A percentile compares a stretch with the other conserved stretches of the same genome.
These are phyloP conservation scores for Drosophila birchii DNA, from an alignment of 2,888 invertebrate genomes.

Conservation along the genomic window DNA sequence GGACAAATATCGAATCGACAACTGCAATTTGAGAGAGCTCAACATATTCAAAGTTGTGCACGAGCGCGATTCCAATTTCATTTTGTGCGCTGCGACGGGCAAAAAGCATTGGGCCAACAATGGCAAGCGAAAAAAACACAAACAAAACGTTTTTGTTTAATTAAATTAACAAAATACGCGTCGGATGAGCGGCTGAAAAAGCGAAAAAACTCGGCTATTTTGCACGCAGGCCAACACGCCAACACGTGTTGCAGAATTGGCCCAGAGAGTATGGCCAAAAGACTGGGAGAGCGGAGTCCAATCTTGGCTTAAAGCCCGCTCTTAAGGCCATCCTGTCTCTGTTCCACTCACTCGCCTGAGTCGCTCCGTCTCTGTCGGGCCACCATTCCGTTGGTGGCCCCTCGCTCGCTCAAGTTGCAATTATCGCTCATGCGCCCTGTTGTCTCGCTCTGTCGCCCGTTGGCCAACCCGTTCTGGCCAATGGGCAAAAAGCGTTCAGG, in stretches of 20 bases:
- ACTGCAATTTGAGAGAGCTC: slow-evolving; percentile 44
- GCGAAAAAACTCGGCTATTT: slow-evolving; percentile 42
- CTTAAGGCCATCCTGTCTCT: slow-evolving; percentile 55
- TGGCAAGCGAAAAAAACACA: slow-evolving; percentile 63
- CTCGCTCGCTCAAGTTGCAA: slow-evolving; percentile 50
- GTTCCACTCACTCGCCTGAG: slow-evolving; percentile 30
- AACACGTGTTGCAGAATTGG: slow-evolving; percentile 60
- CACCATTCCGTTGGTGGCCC: slow-evolving; percentile 42
- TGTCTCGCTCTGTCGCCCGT: slow-evolving; percentile 65
- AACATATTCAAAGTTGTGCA: slow-evolving; percentile 75
- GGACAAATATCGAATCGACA: slow-evolving; percentile 32
- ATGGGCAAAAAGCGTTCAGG: slow-evolving; percentile 73
- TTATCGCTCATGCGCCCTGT: slow-evolving; percentile 35
- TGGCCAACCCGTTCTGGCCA: slow-evolving; percentile 67
- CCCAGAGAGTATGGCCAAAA: slow-evolving; percentile 41
- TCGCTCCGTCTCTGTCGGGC: slow-evolving; percentile 20
- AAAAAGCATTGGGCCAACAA: slow-evolving; percentile 47
- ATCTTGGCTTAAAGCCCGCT: slow-evolving; percentile 25
- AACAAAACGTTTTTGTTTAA: slow-evolving; percentile 79
- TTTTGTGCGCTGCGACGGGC: slow-evolving; percentile 42
- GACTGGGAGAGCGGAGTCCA: slow-evolving; percentile 22
- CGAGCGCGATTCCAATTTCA: slow-evolving; percentile 70
- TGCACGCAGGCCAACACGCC: slow-evolving; percentile 49
- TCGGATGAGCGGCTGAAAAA: slow-evolving; percentile 51
- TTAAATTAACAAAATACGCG: slow-evolving; percentile 77